These are phyloP conservation scores for Cyclina sinensis DNA, from an alignment of 1,140 invertebrate genomes.

Conservation along the genomic window DNA sequence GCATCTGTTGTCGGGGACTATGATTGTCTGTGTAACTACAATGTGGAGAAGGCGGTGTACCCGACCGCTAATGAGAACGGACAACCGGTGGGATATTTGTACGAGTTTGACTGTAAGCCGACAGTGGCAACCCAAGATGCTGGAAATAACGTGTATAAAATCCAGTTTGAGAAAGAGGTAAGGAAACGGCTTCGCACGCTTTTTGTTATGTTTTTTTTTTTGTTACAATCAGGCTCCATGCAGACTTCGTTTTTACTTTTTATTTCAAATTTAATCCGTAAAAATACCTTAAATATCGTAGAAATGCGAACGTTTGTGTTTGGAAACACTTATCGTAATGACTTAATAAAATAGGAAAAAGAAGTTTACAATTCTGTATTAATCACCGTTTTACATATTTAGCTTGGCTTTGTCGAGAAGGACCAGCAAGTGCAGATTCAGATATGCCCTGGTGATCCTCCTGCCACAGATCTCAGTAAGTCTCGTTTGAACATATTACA, in stretches of 20 bases:
- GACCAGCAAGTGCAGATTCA: conserved; percentile 19
- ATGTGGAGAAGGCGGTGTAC: conserved; percentile 40
- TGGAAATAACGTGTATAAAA: not conserved
- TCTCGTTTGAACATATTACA: too few species aligned
- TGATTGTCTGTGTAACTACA: conserved; percentile 48
- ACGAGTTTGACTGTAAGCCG: conserved; percentile 60
- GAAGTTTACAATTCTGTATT: too few species aligned
- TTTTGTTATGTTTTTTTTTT: too few species aligned
- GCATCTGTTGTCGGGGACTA: conserved; percentile 8
- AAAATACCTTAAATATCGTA: too few species aligned
- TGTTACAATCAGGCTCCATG: too few species aligned
- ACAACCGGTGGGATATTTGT: conserved; percentile 33
- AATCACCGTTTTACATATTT: not conserved
- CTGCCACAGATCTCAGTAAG: conserved; percentile 10
- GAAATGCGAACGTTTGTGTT: too few species aligned
- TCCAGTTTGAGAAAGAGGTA: conserved; percentile 35
- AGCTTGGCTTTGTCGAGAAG: conserved; percentile 15
- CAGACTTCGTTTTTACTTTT: too few species aligned
- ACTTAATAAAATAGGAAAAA: too few species aligned
- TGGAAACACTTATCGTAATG: too few species aligned
- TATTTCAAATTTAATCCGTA: too few species aligned
- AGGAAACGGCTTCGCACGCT: not conserved
- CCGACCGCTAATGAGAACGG: not conserved
- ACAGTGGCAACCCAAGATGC: not conserved
- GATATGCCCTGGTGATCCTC: not conserved